phyloP scores from a whole-genome alignment of 2,797 vertebrate species.

The Lutra lutra region DNA sequence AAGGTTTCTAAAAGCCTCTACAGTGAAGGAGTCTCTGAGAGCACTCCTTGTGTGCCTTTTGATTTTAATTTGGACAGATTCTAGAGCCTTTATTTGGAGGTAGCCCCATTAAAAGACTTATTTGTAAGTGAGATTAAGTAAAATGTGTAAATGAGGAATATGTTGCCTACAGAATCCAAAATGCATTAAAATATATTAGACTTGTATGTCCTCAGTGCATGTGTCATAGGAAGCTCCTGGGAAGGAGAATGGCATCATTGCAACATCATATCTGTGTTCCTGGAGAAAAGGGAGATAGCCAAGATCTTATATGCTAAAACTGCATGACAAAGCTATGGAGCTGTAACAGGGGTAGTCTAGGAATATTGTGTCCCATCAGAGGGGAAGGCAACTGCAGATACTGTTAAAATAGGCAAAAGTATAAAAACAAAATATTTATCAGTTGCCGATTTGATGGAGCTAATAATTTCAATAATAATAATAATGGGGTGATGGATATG shows the following conservation, averaged over 20 bases:
- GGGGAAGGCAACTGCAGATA: neutral
- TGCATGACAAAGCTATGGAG: neutral
- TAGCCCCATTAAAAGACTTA: neutral
- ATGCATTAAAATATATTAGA: neutral
- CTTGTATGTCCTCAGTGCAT: neutral
- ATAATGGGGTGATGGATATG: neutral
- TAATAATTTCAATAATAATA: neutral
- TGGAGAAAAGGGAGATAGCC: neutral
- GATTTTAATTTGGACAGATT: neutral
- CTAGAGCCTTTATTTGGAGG: neutral
- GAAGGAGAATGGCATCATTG: neutral
- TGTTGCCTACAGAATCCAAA: neutral
- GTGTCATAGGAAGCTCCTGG: neutral
- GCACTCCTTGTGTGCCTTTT: too few relatives aligned
- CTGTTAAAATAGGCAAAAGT: neutral
- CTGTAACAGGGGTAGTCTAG: neutral
- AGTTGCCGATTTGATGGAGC: neutral
- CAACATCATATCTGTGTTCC: neutral
- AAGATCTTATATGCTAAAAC: neutral
- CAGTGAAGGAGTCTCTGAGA: neutral
- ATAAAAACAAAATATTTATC: neutral
- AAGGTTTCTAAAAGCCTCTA: neutral
- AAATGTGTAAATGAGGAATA: neutral
- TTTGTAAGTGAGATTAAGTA: neutral
- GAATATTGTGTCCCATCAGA: neutral